These are phyloP conservation scores for Drosophila kepulauana DNA, from an alignment of 1,140 invertebrate species.

Conservation along the genomic window DNA sequence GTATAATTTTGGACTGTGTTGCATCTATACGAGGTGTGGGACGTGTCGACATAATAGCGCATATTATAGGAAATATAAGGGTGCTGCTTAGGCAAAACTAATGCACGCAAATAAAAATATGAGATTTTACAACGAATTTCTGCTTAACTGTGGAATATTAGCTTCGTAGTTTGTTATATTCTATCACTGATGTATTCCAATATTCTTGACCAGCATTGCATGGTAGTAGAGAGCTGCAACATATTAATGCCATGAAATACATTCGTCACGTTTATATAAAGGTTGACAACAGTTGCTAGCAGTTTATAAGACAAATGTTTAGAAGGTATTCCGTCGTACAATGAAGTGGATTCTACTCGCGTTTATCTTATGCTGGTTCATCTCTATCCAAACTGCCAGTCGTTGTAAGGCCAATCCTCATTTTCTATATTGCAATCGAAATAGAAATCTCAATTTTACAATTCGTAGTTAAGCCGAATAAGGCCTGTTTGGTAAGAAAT, in stretches of 20 bases:
- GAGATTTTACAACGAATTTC: too few species aligned
- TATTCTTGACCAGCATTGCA: too few species aligned
- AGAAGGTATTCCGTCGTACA: not conserved
- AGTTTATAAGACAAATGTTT: not conserved
- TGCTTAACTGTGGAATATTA: too few species aligned
- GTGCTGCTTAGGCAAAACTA: too few species aligned
- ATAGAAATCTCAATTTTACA: not conserved
- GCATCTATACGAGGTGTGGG: too few species aligned
- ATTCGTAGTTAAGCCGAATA: conserved; percentile 19
- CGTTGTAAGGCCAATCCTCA: conserved; percentile 3
- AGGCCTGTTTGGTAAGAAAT: conserved; percentile 36
- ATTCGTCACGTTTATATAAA: conserved; percentile 15
- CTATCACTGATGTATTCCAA: too few species aligned
- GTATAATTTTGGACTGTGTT: too few species aligned
- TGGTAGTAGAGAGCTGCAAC: too few species aligned
- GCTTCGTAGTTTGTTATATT: too few species aligned
- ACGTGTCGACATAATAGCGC: too few species aligned
- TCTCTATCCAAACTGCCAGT: not conserved
- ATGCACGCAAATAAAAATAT: too few species aligned
- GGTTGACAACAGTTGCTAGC: not conserved
- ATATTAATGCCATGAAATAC: not conserved
- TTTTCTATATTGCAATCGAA: not conserved
- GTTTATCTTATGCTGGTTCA: conserved; percentile 10
- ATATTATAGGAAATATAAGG: too few species aligned
- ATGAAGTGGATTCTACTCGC: conserved; percentile 18